Conservation (phyloP, 2,113 vertebrate genomes). For the Rousettus leschenaultii region DNA sequence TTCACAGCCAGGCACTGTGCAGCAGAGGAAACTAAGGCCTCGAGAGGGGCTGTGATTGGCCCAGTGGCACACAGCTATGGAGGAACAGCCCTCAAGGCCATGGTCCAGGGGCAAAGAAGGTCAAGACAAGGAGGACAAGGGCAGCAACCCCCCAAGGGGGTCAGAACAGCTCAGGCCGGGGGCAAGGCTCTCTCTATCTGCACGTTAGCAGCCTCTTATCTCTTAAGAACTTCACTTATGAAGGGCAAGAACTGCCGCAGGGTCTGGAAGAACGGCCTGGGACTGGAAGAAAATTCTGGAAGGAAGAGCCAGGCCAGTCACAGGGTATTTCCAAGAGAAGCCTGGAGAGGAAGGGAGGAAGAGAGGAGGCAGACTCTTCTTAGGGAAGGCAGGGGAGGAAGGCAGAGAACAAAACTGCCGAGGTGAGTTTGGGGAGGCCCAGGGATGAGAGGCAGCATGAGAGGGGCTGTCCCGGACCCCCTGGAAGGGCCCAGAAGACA, state of each 20-base stretch:
- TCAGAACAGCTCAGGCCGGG: neutral
- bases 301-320: neutral
- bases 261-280: neutral
- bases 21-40: neutral
- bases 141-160: too few relatives aligned
- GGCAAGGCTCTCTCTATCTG: neutral
- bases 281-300: neutral
- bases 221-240: conserved; percentile 4
- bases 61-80: rapidly evolving
- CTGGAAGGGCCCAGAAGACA: neutral
- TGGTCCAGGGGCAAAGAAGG: neutral
- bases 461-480: neutral
- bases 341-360: rapidly evolving
- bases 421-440: neutral
- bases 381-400: neutral
- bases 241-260: neutral
- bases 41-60: rapidly evolving
- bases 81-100: neutral
- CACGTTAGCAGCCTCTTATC: neutral
- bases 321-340: neutral
- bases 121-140: neutral
- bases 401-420: neutral
- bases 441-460: neutral
- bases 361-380: neutral
- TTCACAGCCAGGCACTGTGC: rapidly evolving